phyloP scores from a whole-genome alignment of 2,113 vertebrate genomes.

The Protomyctophum bolini region DNA sequence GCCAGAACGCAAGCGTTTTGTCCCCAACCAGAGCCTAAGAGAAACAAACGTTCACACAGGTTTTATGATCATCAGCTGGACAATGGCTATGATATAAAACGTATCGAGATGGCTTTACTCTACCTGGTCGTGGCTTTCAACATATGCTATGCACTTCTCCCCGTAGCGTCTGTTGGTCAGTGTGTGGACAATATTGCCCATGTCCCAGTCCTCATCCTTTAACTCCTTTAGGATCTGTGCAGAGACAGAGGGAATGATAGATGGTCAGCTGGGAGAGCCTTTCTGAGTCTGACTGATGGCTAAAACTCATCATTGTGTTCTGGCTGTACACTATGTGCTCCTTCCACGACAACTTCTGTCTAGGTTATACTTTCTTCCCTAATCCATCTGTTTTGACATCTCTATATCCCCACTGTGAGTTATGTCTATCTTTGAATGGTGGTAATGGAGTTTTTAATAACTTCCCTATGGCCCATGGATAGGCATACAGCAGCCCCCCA shows the following conservation, averaged over 20 bases:
- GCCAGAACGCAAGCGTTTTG: constrained; percentile 94
- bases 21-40: constrained; percentile 93
- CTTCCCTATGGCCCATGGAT: constrained; percentile 68
- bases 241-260: constrained; percentile 61
- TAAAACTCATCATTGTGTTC: constrained; percentile 47
- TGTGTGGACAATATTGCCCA: constrained; percentile 91
- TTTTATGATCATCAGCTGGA: constrained; percentile 10
- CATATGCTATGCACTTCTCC: constrained; percentile 94
- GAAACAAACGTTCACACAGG: neutral
- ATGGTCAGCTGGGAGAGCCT: constrained; percentile 57
- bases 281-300: constrained; percentile 58
- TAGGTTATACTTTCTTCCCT: constrained; percentile 65
- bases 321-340: constrained; percentile 13
- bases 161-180: constrained; percentile 90
- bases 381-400: constrained; percentile 78
- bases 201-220: constrained; percentile 97
- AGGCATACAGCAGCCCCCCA: constrained; percentile 56
- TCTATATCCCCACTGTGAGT: constrained; percentile 73
- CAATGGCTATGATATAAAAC: neutral
- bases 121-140: constrained; percentile 98
- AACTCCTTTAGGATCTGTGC: constrained; percentile 92
- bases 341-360: constrained; percentile 58
- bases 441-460: constrained; percentile 79
- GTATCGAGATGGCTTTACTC: neutral
- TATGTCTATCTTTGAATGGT: constrained; percentile 73